Percentiles rank a stretch among this genome's conserved stretches.
Evolutionary conservation across 2,113 vertebrate species (phyloP).

Genomic region (Lutjanus erythropterus): DNA sequence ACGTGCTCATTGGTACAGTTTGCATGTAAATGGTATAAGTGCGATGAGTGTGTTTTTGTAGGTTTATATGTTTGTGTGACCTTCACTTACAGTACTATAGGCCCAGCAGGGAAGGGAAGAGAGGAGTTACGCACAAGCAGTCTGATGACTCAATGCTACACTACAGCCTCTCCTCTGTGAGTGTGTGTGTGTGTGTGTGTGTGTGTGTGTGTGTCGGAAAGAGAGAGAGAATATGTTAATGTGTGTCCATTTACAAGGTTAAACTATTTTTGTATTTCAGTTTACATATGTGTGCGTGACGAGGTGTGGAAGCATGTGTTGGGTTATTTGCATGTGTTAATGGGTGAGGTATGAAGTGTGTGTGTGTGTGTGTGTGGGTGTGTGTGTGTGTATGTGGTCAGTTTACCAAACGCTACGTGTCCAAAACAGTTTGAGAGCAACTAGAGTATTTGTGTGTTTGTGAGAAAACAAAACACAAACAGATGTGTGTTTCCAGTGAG

Average conservation of each 20-base stretch:
- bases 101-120: conserved; percentile 61
- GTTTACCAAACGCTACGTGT: conserved; percentile 16
- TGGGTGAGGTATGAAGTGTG: conserved; percentile 8
- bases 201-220: conserved; percentile 16
- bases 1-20: not conserved
- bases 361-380: conserved; percentile 22
- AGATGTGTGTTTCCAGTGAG: conserved; percentile 49
- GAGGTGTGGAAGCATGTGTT: conserved; percentile 24
- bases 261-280: conserved; percentile 52
- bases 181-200: conserved; percentile 48
- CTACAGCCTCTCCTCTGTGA: conserved; percentile 43
- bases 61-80: conserved; percentile 54
- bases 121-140: conserved; percentile 50
- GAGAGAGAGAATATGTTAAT: conserved; percentile 27
- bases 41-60: not conserved
- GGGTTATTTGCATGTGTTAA: conserved; percentile 39
- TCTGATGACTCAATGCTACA: conserved; percentile 75
- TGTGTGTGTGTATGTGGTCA: conserved; percentile 22
- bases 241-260: conserved; percentile 55
- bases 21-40: not conserved
- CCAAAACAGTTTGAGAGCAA: conserved; percentile 27
- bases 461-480: conserved; percentile 55
- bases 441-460: conserved; percentile 38
- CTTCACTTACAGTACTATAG: conserved; percentile 66
- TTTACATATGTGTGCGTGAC: conserved; percentile 50